Evolutionary conservation across 2,888 invertebrate species (phyloP), one percentile per base, ranked within the genome.

Genomic region (Ophonus ardosiacus): DNA sequence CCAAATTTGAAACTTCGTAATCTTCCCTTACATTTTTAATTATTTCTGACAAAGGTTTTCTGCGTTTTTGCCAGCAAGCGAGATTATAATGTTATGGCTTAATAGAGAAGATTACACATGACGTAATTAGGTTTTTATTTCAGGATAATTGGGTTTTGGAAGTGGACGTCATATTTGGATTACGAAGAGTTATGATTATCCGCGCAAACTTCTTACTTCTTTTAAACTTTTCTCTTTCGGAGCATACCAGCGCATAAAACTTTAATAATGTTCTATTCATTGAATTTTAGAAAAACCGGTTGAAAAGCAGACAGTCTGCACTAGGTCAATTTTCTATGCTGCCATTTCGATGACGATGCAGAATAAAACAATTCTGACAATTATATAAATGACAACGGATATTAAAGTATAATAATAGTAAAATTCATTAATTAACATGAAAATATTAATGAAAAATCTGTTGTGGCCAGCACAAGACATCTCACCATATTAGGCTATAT

Each of bases 1-100:
- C 79, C 59, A 80, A 59, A 61, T 57, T 80, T 80, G 79, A 38
- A 80, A 80, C 79, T 80, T 80, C 38, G 38, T 59, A 61, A 80
- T 59, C 79, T 80, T 61, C 38, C 61, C 24, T 10, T 38, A 38
- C 79, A 61, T 80, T 80, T 80, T 80, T 51, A 57, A 80, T 80
- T 80, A 80, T 80, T 80, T 80, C 59, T 80, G 59, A 80, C 38
- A 61, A 31, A 61, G 59, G 61, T 61, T 80, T 59, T 38, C 31
- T n/a, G 18, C 10, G 56, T 56, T 17, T 21, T n/a, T 18, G 43
- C 51, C 10, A 10, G 17, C 4, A 71, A 40, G 40, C 21, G 43
- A 74, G 74, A 74, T 74, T 74, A 51, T 43, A 74, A 13, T 51
- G 74, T 51, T 74, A 43, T 74, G 51, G 15, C 43, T 15, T 43